These are phyloP conservation scores for Idris sp. DNA, from an alignment of 1,140 invertebrate genomes.

Conservation along the genomic window DNA sequence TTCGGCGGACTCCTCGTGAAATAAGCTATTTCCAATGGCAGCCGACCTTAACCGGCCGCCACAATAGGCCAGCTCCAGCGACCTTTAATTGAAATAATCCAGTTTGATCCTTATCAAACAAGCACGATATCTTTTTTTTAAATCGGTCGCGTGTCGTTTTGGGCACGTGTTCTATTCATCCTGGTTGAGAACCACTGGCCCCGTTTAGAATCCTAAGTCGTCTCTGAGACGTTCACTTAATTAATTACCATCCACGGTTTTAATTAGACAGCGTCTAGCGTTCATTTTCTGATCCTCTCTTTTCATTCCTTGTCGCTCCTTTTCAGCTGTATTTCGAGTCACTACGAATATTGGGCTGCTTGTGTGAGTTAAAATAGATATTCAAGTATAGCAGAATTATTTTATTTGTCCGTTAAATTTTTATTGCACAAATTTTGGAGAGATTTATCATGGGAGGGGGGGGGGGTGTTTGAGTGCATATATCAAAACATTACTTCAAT, in stretches of 20 bases:
- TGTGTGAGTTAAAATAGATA: conserved; percentile 33
- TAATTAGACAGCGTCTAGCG: conserved; percentile 73
- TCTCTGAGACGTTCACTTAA: conserved; percentile 76
- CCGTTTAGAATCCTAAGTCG: conserved; percentile 74
- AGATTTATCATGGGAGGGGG: no score
- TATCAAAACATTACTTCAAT: no score
- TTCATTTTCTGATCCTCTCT: conserved; percentile 37
- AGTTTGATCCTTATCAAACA: conserved; percentile 21
- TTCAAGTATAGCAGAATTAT: no score
- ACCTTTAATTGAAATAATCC: conserved; percentile 35
- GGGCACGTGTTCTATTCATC: conserved; percentile 35
- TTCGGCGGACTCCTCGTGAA: conserved; percentile 8
- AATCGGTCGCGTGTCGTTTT: conserved; percentile 40
- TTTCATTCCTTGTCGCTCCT: background rate
- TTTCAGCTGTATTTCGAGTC: no score
- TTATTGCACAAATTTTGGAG: no score
- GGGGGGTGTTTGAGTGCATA: no score
- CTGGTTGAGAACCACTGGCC: conserved; percentile 71
- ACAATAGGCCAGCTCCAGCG: conserved; percentile 9
- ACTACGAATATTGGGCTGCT: conserved; percentile 16
- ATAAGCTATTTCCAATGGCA: conserved; percentile 13
- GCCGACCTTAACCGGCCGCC: conserved; percentile 10
- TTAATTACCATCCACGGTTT: conserved; percentile 79
- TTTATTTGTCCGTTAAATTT: no score
- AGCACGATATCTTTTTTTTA: conserved; percentile 26